Evolutionary conservation across 2,797 vertebrate genomes (phyloP), one percentile per base, ranked within the genome.

Genomic region (Coilia nasus): DNA sequence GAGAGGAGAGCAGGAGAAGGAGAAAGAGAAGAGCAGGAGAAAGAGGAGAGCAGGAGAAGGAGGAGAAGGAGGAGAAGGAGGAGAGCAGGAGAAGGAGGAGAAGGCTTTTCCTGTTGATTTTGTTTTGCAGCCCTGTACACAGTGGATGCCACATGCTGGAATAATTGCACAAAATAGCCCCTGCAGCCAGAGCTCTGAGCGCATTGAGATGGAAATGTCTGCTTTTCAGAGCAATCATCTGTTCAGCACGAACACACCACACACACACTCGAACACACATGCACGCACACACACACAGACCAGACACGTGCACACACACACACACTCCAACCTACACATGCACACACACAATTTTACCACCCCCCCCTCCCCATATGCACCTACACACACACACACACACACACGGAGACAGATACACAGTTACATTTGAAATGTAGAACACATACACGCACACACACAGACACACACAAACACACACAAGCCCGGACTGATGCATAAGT

Each of bases 141-240:
- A 78, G 31, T 41, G 35, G 71, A 78, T 41, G 71, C 71, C 71
- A 78, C 71, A 78, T 78, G 71, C 71, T 78, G 71, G 17, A 78
- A 78, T 78, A 78, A 78, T 78, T 78, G 71, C 71, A 78, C 71
- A 19, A 78, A 78, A 78, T 78, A 44, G 71, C 71, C 35, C 71
- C 71, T 78, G 15, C 71, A 78, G 71, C 71, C 71, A 78, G 71
- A 78, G 31, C 67, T 71, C 67, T 15, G 67, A 35, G 67, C 25
- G 67, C 71, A 44, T 78, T 78, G 15, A 78, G 71, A 78, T 78
- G 71, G 71, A 78, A 78, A 78, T 78, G 71, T 78, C 31, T 44
- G 71, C 31, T 78, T 44, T 44, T 78, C 31, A 78, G 71, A 78
- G 71, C 71, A 78, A 78, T 78, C 71, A 78, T 78, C 31, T 78